phyloP scores from a whole-genome alignment of 92 coral and sea anemone species.

The Galaxea fascicularis region DNA sequence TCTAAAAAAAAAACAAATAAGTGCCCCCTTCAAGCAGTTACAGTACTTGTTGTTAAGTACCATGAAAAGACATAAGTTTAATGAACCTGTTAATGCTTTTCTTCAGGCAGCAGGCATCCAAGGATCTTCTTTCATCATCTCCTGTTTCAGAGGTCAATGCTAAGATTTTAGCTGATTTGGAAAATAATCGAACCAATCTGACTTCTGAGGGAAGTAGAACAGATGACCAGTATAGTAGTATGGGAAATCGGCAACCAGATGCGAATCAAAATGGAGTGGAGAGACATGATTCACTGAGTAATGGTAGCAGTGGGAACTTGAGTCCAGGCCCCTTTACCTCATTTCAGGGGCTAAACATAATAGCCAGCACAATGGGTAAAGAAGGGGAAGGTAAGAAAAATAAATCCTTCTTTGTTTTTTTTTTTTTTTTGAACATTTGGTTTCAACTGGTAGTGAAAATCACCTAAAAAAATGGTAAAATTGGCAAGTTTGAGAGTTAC shows the following conservation, averaged over 20 bases:
- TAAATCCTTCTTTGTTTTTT: neutral
- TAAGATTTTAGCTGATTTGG: slow-evolving; percentile 33
- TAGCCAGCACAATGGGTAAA: slow-evolving; percentile 16
- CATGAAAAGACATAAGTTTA: neutral
- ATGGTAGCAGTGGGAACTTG: neutral
- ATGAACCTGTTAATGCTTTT: neutral
- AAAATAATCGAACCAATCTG: slow-evolving; percentile 19
- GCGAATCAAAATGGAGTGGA: slow-evolving; percentile 33
- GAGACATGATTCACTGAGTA: slow-evolving; percentile 21
- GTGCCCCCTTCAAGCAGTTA: too few species aligned
- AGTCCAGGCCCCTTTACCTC: slow-evolving; percentile 43
- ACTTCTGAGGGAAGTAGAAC: slow-evolving; percentile 34
- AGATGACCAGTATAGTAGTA: slow-evolving; percentile 18
- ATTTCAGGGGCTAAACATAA: slow-evolving; percentile 47
- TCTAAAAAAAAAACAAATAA: too few species aligned
- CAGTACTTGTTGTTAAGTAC: too few species aligned
- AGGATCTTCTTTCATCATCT: slow-evolving; percentile 12
- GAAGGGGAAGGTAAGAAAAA: slow-evolving; percentile 34
- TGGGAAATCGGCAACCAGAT: slow-evolving; percentile 38
- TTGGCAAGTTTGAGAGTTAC: too few species aligned
- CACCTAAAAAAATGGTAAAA: too few species aligned
- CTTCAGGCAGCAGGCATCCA: slow-evolving; percentile 6
- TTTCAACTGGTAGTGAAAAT: too few species aligned
- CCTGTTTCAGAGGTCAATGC: slow-evolving; percentile 4
- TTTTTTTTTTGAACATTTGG: too few species aligned